Percentiles rank a stretch among this genome's conserved stretches.
These are phyloP conservation scores for Phyllostomus discolor DNA, from an alignment of 2,113 vertebrate genomes.

Conservation along the genomic window DNA sequence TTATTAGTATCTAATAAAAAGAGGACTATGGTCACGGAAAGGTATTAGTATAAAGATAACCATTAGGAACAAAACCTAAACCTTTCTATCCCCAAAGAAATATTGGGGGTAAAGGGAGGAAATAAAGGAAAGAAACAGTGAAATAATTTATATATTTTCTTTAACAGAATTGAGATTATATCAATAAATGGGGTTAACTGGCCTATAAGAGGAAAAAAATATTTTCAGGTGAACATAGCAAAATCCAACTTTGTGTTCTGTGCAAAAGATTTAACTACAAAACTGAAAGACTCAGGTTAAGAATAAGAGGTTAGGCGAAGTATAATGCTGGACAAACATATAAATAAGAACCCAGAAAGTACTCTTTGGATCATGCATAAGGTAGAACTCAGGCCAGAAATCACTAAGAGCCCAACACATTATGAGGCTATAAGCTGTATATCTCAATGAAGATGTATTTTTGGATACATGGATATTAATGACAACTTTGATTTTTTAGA, in stretches of 20 bases:
- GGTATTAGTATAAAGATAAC: neutral
- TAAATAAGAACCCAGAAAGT: neutral
- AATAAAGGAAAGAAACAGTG: neutral
- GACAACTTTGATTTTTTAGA: neutral
- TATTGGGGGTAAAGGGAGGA: neutral
- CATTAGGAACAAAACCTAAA: neutral
- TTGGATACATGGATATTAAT: neutral
- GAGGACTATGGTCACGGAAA: neutral
- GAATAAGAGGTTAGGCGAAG: neutral
- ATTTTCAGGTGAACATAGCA: neutral
- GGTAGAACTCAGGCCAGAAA: neutral
- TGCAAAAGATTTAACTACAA: neutral
- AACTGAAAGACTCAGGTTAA: neutral
- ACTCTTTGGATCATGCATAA: neutral
- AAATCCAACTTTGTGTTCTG: neutral
- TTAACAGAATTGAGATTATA: neutral
- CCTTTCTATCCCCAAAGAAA: neutral
- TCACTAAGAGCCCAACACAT: neutral
- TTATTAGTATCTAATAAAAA: neutral
- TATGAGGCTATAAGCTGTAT: neutral
- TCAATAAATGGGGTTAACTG: neutral
- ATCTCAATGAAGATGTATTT: neutral
- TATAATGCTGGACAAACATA: neutral
- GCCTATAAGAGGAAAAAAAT: neutral
- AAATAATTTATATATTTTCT: neutral